Conservation (phyloP, 2,888 invertebrate species). For the Drosophila suboccidentalis region DNA sequence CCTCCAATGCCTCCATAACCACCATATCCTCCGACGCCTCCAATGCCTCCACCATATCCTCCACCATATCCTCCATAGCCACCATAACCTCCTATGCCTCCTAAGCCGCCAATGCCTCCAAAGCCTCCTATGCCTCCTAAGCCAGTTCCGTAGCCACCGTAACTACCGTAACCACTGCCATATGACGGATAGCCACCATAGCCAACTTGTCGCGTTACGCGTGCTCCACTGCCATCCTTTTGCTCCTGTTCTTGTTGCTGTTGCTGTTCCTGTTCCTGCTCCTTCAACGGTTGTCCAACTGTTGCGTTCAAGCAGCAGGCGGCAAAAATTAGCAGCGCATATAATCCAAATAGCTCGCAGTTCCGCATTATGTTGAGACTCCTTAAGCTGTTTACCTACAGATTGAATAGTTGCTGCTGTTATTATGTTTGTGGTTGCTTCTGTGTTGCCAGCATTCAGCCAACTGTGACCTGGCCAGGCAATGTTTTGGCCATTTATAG, state of each 20-base stretch:
- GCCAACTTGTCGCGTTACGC: constrained; percentile 54
- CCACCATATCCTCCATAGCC: constrained; percentile 41
- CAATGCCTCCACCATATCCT: constrained; percentile 29
- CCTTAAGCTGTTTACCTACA: constrained; percentile 55
- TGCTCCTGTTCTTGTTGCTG: not conserved
- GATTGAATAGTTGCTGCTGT: constrained; percentile 8
- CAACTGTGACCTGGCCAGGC: constrained; percentile 71
- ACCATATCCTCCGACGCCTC: constrained; percentile 30
- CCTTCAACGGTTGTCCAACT: constrained; percentile 64
- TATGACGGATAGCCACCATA: constrained; percentile 43
- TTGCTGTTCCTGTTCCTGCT: not conserved
- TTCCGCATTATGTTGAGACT: constrained; percentile 64
- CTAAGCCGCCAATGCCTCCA: constrained; percentile 13
- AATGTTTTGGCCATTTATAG: constrained; percentile 71
- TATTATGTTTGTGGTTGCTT: constrained; percentile 13
- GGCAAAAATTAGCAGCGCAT: constrained; percentile 69
- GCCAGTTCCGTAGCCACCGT: constrained; percentile 29
- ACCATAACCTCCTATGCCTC: not conserved
- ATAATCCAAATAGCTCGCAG: constrained; percentile 72
- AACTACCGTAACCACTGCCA: constrained; percentile 32
- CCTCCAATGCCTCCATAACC: constrained; percentile 33
- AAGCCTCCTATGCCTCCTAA: constrained; percentile 18
- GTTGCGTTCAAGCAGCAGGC: constrained; percentile 60
- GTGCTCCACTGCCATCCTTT: constrained; percentile 35
- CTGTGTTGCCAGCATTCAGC: constrained; percentile 31